Conservation (phyloP, 2,797 vertebrate species). For the Chromis chromis region DNA sequence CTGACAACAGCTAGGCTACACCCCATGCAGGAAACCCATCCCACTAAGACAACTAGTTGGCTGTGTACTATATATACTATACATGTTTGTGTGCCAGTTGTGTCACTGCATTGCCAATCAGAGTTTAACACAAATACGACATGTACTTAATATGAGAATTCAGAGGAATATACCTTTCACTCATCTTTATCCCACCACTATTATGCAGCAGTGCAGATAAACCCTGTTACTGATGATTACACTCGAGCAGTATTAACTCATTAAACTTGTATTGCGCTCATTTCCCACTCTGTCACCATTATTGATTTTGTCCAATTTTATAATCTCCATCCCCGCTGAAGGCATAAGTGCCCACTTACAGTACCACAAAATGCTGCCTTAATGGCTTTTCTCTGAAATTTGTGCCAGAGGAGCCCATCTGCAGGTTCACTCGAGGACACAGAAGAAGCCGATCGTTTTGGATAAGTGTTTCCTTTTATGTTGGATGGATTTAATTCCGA, state of each 20-base stretch:
- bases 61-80: neutral
- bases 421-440: conserved; percentile 51
- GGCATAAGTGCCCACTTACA: conserved; percentile 51
- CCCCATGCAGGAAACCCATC: conserved; percentile 78
- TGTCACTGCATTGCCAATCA: conserved; percentile 23
- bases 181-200: conserved; percentile 11
- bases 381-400: conserved; percentile 65
- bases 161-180: neutral
- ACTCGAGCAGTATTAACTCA: conserved; percentile 22
- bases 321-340: conserved; percentile 40
- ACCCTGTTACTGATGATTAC: conserved; percentile 11
- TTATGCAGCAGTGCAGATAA: conserved; percentile 1
- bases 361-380: conserved; percentile 57
- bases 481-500: conserved; percentile 52
- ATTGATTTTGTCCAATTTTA: conserved; percentile 67
- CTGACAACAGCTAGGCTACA: conserved; percentile 74
- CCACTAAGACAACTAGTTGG: conserved; percentile 44
- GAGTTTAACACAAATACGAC: conserved; percentile 12
- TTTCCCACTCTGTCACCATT: conserved; percentile 32
- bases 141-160: neutral
- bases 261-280: conserved; percentile 42
- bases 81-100: conserved; percentile 8
- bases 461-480: conserved; percentile 63
- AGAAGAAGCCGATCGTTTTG: conserved; percentile 24
- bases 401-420: conserved; percentile 30